Evolutionary conservation across 2,888 invertebrate species (phyloP), one percentile per base, ranked within the genome.

Genomic region (Pimpla rufipes): DNA sequence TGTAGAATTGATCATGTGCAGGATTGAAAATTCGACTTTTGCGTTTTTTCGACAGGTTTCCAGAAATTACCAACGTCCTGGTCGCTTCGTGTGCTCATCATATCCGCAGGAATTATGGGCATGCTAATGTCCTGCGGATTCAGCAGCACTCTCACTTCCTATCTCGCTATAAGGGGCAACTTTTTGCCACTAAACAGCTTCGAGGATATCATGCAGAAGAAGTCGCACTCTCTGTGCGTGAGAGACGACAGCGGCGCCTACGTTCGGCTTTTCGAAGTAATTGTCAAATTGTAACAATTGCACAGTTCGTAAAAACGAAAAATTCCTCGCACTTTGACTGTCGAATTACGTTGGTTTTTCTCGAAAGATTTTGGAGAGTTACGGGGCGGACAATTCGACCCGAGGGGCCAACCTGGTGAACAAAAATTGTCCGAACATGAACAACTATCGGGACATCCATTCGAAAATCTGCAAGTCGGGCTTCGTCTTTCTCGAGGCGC

Each of bases 201-300:
- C n/a, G 84, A 92, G 0, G 93, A 94, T n/a, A 88, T 94, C 11
- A 86, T 86, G 16, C 76, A 85, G 8, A 88, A 90, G 68, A 88
- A 89, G 66, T 91, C 90, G 6, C 92, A 93, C 83, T 91, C 93
- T 1, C 79, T 94, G 40, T 94, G 94, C 85, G 82, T 94, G n/a
- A 90, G 94, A 75, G 92, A 90, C 47, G 89, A 91, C 52, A 94
- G 93, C 86, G 92, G 90, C 77, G 94, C 93, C 29, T 93, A 93
- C 64, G 89, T 91, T 62, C 88, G 91, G 78, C 91, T 93, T 74
- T 89, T 88, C 45, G 92, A 57, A 7, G 67, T 79, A 55, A 50
- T 57, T 52, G 16, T 50, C 16, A 4, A 13, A n/a, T 6, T n/a
- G 8, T 0, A 18, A 10, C 42, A 13, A 16, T 18, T 7, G 21